These are phyloP conservation scores for Ceratoteleas bidentatus DNA, from an alignment of 1,140 invertebrate genomes.

Conservation along the genomic window DNA sequence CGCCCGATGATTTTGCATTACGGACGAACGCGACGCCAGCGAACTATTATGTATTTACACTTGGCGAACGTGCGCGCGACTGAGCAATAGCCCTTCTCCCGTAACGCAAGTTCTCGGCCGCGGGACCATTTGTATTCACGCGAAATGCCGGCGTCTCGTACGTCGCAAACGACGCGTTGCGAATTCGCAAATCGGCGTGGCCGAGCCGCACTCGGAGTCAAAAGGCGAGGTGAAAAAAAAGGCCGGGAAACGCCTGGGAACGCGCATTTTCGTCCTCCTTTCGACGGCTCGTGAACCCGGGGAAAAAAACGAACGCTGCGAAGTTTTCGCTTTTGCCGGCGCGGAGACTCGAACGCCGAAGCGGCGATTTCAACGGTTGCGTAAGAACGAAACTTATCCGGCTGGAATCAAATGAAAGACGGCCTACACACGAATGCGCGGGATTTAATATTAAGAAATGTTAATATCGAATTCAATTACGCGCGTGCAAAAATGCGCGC, in stretches of 20 bases:
- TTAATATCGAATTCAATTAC: slow-evolving; percentile 56
- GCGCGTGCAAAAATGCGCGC: background rate
- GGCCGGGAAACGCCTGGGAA: too few species aligned
- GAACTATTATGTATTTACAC: slow-evolving; percentile 64
- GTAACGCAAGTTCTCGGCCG: slow-evolving; percentile 52
- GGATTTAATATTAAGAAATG: slow-evolving; percentile 51
- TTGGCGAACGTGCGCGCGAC: slow-evolving; percentile 40
- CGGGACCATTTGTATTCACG: slow-evolving; percentile 67
- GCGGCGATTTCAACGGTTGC: slow-evolving; percentile 57
- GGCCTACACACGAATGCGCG: slow-evolving; percentile 42
- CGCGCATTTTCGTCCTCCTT: too few species aligned
- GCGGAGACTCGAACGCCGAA: too few species aligned
- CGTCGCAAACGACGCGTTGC: slow-evolving; percentile 21
- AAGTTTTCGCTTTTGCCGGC: slow-evolving; percentile 35
- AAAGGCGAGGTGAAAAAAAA: too few species aligned
- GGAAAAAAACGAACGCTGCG: too few species aligned
- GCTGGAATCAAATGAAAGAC: slow-evolving; percentile 40
- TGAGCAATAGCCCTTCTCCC: slow-evolving; percentile 63
- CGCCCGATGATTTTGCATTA: slow-evolving; percentile 51
- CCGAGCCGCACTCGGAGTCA: too few species aligned
- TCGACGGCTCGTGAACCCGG: too few species aligned
- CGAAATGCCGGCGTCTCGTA: slow-evolving; percentile 50
- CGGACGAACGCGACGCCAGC: slow-evolving; percentile 34
- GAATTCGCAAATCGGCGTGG: slow-evolving; percentile 33
- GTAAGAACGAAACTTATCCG: slow-evolving; percentile 53